phyloP scores from a whole-genome alignment of 2,113 vertebrate species.

The Prolemur simus region DNA sequence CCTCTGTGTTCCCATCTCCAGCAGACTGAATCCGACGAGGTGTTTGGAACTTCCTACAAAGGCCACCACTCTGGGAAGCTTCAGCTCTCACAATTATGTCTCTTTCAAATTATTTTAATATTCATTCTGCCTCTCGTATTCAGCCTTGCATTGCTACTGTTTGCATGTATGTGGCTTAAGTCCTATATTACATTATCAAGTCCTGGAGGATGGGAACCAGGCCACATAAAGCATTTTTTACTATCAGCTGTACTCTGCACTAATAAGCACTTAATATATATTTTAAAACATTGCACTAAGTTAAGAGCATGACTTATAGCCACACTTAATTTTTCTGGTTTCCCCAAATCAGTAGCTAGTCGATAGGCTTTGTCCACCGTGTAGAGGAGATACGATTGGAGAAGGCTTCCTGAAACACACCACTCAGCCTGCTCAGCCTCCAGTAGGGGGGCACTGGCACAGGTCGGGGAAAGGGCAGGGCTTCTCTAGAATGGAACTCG shows the following conservation, averaged over 20 bases:
- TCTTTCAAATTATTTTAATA: constrained; percentile 38
- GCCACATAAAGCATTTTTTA: constrained; percentile 21
- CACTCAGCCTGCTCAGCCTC: neutral
- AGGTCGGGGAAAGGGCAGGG: neutral
- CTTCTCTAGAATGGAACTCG: neutral
- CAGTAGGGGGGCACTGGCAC: neutral
- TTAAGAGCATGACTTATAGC: constrained; percentile 3
- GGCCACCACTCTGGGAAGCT: neutral
- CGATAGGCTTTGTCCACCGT: neutral
- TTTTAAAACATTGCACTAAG: constrained; percentile 2
- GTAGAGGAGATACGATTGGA: neutral
- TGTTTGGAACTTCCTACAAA: neutral
- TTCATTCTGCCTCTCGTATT: neutral
- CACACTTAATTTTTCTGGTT: neutral
- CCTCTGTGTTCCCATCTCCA: neutral
- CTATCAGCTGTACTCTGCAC: neutral
- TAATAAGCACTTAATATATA: constrained; percentile 27
- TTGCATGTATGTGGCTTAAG: neutral
- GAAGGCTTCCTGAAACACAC: neutral
- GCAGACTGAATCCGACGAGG: neutral
- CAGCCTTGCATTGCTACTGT: neutral
- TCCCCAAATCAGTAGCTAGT: neutral
- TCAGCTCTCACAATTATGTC: neutral
- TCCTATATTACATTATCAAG: constrained; percentile 17
- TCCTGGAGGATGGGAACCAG: neutral